These are phyloP conservation scores for Neolamprologus brichardi DNA, from an alignment of 2,113 vertebrate genomes.

Conservation along the genomic window DNA sequence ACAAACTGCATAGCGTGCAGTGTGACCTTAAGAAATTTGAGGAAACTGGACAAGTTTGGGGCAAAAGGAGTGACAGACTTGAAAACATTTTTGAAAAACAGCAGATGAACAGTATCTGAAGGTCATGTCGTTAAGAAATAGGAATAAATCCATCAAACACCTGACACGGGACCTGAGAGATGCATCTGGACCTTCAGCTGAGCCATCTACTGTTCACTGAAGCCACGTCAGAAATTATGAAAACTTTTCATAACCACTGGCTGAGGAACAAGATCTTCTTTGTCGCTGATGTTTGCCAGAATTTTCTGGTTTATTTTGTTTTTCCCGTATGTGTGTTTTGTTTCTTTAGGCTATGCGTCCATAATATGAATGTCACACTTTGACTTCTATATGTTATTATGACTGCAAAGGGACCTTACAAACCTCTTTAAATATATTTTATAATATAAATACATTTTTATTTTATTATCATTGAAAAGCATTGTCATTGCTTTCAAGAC, in stretches of 20 bases:
- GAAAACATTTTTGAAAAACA: background rate
- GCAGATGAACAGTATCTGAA: rapidly evolving
- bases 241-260: background rate
- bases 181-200: background rate
- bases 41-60: background rate
- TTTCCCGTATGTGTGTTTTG: background rate
- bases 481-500: background rate
- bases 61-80: background rate
- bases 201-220: background rate
- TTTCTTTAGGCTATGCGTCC: background rate
- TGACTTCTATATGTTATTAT: background rate
- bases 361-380: background rate
- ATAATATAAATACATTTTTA: background rate
- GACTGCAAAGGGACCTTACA: background rate
- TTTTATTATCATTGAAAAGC: background rate
- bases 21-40: background rate
- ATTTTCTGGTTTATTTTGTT: background rate
- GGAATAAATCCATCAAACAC: background rate
- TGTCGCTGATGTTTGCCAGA: background rate
- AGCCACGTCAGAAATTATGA: rapidly evolving
- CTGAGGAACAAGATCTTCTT: background rate
- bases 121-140: rapidly evolving
- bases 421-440: background rate
- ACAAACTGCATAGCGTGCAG: rapidly evolving
- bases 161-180: background rate